A percentile compares a stretch with the other conserved stretches of the same genome.
Conservation (phyloP, 53 echinoderm and acorn worm genomes). For the Echinarachnius parma region DNA sequence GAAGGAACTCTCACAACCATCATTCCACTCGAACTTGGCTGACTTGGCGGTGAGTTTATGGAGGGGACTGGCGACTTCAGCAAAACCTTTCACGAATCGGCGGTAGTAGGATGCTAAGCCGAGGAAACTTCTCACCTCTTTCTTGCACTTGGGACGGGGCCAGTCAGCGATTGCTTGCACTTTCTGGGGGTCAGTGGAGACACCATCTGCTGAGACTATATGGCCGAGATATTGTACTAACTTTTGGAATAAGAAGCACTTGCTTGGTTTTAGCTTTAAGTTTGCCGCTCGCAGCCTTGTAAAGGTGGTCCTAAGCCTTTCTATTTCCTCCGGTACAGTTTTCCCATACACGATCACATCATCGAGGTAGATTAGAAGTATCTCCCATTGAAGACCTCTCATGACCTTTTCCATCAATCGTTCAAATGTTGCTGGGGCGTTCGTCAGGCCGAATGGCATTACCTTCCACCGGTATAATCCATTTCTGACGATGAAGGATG, state of each 20-base stretch:
- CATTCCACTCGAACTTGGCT: constrained; percentile 17
- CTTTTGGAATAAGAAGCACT: constrained; percentile 46
- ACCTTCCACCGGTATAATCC: constrained; percentile 63
- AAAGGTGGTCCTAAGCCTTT: constrained; percentile 19
- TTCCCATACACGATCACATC: constrained; percentile 56
- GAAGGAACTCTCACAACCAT: constrained; percentile 39
- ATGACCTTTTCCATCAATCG: constrained; percentile 66
- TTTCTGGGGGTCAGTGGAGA: constrained; percentile 17
- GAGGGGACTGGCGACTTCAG: constrained; percentile 29
- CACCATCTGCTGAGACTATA: constrained; percentile 21
- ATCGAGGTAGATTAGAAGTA: constrained; percentile 58
- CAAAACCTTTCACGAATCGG: constrained; percentile 40
- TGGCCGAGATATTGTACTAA: constrained; percentile 36
- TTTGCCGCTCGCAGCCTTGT: constrained; percentile 39
- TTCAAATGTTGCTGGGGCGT: constrained; percentile 65
- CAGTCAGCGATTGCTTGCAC: constrained; percentile 20
- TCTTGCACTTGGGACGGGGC: constrained; percentile 14
- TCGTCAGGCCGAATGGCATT: constrained; percentile 67
- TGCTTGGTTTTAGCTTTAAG: constrained; percentile 58
- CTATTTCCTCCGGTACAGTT: constrained; percentile 33
- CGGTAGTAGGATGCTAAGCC: constrained; percentile 40
- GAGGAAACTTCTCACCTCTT: constrained; percentile 35
- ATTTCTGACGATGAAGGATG: constrained; percentile 48
- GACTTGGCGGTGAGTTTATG: constrained; percentile 42
- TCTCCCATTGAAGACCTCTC: constrained; percentile 72